Evolutionary conservation across 2,888 invertebrate species (phyloP), one percentile per base, ranked within the genome.

Genomic region (Phyto melanocephala): DNA sequence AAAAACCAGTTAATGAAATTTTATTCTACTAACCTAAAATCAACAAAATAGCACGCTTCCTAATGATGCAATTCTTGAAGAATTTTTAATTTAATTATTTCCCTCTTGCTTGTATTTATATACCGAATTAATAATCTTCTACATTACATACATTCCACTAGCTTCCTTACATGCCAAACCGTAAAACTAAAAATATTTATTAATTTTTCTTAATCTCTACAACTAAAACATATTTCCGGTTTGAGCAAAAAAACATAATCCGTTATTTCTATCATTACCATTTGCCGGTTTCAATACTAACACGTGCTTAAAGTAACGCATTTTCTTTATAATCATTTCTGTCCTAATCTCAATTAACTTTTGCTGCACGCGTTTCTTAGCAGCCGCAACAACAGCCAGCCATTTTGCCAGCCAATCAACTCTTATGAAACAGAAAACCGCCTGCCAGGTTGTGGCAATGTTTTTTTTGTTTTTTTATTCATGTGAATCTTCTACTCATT

Each of bases 221-320:
- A 74, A 45, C 24, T 62, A 58, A 45, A 47, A 13, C 28, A 28
- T 40, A 71, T 63, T 77, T 77, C 77, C 77, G 70, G 62, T 17
- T 62, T 77, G 1, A 24, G 37, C 20, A 13, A 37, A 20, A 65
- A 8, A 6, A 42, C 3, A 40, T 13, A 70, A 70, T 70, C 77
- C 78, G 70, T 78, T 78, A 71, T 24, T 28, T 47, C 47, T 54
- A 60, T 54, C 24, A 70, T 62, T 62, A 45, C 20, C 28, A 65
- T 67, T n/a, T 10, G 1, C 47, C 15, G 17, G 28, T 42, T 68
- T 70, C 79, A 76, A 50, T 75, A 50, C 54, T 8, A 79, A 79
- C 71, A 82, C 82, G 79, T 82, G 82, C 82, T 82, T 40, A 60
- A 76, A 71, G 71, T 52, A 82, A 82, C 75, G 79, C 82, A 82